These are phyloP conservation scores for Peromyscus californicus DNA, from an alignment of 2,113 vertebrate species.

Conservation along the genomic window DNA sequence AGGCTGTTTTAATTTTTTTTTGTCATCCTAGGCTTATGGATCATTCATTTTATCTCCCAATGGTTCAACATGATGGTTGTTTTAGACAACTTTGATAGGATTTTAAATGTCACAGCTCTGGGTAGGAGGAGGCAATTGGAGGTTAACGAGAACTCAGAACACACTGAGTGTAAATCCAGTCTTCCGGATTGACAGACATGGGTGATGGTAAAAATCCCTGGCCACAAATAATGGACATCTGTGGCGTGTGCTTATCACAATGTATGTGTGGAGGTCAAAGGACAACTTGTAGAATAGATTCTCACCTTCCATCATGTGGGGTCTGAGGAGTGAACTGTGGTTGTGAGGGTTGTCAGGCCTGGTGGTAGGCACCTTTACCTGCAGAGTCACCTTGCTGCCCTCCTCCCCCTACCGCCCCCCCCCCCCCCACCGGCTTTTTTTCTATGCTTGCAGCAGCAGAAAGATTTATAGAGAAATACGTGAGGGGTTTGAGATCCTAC, in stretches of 20 bases:
- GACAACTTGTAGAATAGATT: not conserved
- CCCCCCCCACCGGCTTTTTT: not conserved
- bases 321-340: not conserved
- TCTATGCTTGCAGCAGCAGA: not conserved
- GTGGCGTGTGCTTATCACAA: not conserved
- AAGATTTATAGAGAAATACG: not conserved
- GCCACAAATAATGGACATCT: not conserved
- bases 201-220: constrained; percentile 16
- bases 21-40: constrained; percentile 57
- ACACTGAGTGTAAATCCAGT: constrained; percentile 45
- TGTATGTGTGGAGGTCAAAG: not conserved
- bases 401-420: too few species aligned
- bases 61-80: constrained; percentile 54
- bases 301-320: not conserved
- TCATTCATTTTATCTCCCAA: constrained; percentile 70
- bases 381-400: not conserved
- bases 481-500: not conserved
- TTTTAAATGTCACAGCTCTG: constrained; percentile 76
- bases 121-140: constrained; percentile 49
- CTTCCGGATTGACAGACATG: constrained; percentile 58
- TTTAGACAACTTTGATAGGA: constrained; percentile 67
- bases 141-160: constrained; percentile 74
- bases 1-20: constrained; percentile 70
- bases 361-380: not conserved
- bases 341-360: not conserved